phyloP scores from a whole-genome alignment of 2,797 vertebrate genomes.

The Bovichtus diacanthus region DNA sequence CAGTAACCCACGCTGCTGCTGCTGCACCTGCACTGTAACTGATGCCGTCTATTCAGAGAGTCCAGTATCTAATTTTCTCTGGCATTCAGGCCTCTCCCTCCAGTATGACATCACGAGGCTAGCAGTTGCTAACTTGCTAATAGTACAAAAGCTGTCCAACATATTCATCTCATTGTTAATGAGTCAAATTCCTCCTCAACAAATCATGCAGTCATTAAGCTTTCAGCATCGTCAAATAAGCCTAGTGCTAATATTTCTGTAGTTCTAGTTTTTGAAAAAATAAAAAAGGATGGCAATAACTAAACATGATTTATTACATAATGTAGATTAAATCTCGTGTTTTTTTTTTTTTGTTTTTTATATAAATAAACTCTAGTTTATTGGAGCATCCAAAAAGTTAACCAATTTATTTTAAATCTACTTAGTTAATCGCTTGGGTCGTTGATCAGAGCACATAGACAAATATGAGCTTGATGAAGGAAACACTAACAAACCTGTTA shows the following conservation, averaged over 20 bases:
- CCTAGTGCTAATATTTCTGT: background rate
- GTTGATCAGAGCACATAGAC: background rate
- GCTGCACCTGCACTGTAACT: slow-evolving; percentile 24
- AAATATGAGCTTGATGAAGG: background rate
- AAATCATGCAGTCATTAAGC: background rate
- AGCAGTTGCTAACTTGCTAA: background rate
- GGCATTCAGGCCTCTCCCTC: background rate
- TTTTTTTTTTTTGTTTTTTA: background rate
- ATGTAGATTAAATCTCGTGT: too few species aligned
- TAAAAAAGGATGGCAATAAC: background rate
- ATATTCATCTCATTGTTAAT: background rate
- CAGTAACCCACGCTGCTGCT: slow-evolving; percentile 7
- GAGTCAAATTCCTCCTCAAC: background rate
- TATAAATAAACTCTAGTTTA: background rate
- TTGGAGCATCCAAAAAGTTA: background rate
- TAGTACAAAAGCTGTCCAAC: background rate
- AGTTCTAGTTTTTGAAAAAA: background rate
- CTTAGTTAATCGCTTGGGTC: background rate
- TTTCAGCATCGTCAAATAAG: background rate
- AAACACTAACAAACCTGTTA: background rate
- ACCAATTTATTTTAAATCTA: background rate
- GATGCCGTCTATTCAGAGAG: background rate
- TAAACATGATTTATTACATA: background rate
- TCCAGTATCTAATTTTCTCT: background rate
- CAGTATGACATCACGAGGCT: background rate